Evolutionary conservation across 2,113 vertebrate genomes (phyloP), one percentile per base, ranked within the genome.

Genomic region (Xenopus borealis): DNA sequence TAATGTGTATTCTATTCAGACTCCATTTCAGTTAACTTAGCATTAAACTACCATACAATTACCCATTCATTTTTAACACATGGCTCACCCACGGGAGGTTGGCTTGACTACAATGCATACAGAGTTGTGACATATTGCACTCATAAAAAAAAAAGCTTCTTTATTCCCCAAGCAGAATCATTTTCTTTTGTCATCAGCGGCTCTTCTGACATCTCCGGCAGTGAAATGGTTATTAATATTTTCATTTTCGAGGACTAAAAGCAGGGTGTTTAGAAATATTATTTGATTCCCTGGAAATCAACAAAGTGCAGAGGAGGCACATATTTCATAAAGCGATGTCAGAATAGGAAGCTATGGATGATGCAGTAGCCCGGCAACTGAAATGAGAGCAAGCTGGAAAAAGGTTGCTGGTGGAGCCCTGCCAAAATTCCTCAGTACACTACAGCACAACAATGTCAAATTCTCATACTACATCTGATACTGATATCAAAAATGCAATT

Each of bases 1-100:
- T 76, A 76, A 76, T 70, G 74, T 70, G 74, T 64, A 69, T 70
- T 76, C 74, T 55, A 70, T 76, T 70, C 74, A 76, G 50, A 76
- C 74, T 70, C 67, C 74, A 70, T 76, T 76, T 76, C 66, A 76
- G 67, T 76, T 76, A 76, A 76, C 47, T 70, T 70, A 76, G 74
- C 74, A 76, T 76, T 76, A 76, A 76, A 69, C 59, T 70, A 76
- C 74, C 74, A 50, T 76, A 70, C 74, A 76, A 76, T 76, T 76
- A 76, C 62, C 59, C 66, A 70, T 76, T 76, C 74, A 76, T 63
- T 76, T n/a, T 47, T 19, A 70, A 70, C 53, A 59, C 67, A 45
- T 58, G 44, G 74, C 61, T 64, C 52, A 70, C 66, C 69, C n/a
- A 33, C 74, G 46, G 66, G 61, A 62, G 66, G 66, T 63, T 76